These are phyloP conservation scores for Dasysyrphus tricinctus DNA, from an alignment of 2,888 invertebrate genomes.

Conservation along the genomic window DNA sequence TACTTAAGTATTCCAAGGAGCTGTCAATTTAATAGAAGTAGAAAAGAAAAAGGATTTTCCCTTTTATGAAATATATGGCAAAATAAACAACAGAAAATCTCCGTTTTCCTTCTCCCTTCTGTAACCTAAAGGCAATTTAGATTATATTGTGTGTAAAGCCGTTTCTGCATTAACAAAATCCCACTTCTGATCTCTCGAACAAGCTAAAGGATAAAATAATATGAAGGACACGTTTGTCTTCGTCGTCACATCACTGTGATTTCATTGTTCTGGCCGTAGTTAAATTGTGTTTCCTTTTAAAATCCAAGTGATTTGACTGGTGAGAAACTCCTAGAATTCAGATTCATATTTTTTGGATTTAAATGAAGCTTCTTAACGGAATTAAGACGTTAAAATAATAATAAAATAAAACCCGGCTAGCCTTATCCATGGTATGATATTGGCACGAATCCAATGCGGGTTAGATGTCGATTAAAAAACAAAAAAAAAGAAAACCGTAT, in stretches of 20 bases:
- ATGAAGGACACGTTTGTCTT: conserved; percentile 30
- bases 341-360: conserved; percentile 34
- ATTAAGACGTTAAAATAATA: conserved; percentile 46
- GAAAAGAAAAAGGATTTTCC: conserved; percentile 7
- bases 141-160: conserved; percentile 43
- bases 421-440: neutral
- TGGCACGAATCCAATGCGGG: conserved; percentile 47
- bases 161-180: conserved; percentile 55
- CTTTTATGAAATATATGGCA: conserved; percentile 5
- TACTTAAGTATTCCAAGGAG: conserved; percentile 9
- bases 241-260: neutral
- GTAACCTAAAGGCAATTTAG: conserved; percentile 26
- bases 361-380: conserved; percentile 46
- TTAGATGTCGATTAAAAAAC: conserved; percentile 51
- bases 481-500: conserved; percentile 16
- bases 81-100: conserved; percentile 29
- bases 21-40: conserved; percentile 20
- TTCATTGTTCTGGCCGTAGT: neutral
- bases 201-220: conserved; percentile 19
- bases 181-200: conserved; percentile 12
- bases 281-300: conserved; percentile 19
- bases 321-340: conserved; percentile 33
- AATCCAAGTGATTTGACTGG: conserved; percentile 34
- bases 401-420: neutral
- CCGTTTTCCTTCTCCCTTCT: neutral